Evolutionary conservation across 2,113 vertebrate species (phyloP).

Genomic region (Hyla sarda): DNA sequence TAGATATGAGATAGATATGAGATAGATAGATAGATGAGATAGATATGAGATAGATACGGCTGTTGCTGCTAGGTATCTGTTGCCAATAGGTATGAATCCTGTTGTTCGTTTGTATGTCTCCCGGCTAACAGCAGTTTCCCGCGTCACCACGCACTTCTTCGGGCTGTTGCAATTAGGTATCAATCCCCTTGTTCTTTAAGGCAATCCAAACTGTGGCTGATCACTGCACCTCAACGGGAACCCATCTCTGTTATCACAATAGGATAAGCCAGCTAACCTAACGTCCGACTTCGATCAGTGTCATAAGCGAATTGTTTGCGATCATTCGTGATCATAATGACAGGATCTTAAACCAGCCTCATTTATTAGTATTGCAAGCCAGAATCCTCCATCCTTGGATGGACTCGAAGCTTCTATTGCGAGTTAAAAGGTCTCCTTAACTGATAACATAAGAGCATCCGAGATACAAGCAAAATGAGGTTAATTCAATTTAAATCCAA

Average conservation of each 20-base stretch:
- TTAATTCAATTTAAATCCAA: constrained; percentile 46
- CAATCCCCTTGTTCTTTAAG: no score
- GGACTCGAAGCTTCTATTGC: constrained; percentile 1
- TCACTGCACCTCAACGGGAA: background rate
- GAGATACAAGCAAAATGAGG: constrained; percentile 32
- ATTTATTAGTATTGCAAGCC: constrained; percentile 23
- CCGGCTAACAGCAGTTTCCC: no score
- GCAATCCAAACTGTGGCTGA: background rate
- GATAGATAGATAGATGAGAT: no score
- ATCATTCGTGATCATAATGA: background rate
- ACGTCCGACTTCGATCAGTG: background rate
- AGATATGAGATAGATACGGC: no score
- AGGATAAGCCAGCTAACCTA: no score
- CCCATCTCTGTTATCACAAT: background rate
- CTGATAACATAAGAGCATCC: constrained; percentile 25
- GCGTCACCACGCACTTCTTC: no score
- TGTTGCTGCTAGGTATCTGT: no score
- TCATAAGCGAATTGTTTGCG: background rate
- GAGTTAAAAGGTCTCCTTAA: constrained; percentile 22
- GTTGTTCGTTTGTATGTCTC: no score
- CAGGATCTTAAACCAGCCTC: background rate
- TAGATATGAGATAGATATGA: no score
- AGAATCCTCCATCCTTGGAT: constrained; percentile 18
- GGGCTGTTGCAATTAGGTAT: no score
- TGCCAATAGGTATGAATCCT: no score